Conservation (phyloP, 2,113 vertebrate genomes). For the Lasiurus cinereus region DNA sequence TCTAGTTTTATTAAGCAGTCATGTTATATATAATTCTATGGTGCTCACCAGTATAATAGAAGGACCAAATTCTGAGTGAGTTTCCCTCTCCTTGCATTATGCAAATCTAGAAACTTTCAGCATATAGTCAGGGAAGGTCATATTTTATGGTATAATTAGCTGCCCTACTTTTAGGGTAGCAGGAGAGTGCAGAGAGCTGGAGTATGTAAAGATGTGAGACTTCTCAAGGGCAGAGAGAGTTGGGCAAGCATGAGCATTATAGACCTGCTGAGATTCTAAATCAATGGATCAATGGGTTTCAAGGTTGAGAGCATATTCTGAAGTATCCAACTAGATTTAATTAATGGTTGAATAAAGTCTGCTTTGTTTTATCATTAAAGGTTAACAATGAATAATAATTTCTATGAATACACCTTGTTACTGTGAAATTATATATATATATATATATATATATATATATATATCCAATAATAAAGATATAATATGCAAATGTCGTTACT, state of each 20-base stretch:
- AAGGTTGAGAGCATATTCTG: neutral
- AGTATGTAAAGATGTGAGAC: neutral
- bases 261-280: constrained; percentile 1
- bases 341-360: neutral
- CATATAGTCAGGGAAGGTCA: neutral
- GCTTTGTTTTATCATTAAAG: constrained; percentile 2
- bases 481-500: no score
- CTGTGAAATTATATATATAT: neutral
- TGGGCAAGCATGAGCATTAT: neutral
- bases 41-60: neutral
- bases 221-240: neutral
- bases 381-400: neutral
- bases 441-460: neutral
- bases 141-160: neutral
- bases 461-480: neutral
- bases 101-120: neutral
- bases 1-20: neutral
- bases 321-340: neutral
- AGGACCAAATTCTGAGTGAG: neutral
- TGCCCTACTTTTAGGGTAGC: neutral
- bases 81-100: constrained; percentile 1
- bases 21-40: neutral
- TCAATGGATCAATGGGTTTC: neutral
- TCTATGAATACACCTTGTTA: neutral
- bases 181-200: neutral